These are phyloP conservation scores for Acanthurus lineatus DNA, from an alignment of 2,797 vertebrate genomes.

Conservation along the genomic window DNA sequence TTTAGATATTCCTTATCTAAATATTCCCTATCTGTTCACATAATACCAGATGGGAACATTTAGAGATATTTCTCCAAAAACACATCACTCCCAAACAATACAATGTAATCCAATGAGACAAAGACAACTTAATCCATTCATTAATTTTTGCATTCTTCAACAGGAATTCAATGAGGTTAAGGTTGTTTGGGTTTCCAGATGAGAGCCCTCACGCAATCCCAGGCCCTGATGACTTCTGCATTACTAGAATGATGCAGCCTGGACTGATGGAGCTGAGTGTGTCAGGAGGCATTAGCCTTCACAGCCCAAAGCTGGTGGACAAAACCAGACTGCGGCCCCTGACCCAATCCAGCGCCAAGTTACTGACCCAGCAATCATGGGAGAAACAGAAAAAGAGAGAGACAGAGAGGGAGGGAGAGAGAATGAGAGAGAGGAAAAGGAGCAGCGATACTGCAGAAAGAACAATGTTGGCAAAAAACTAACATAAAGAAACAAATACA, in stretches of 20 bases:
- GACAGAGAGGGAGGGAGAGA: slow-evolving; percentile 5
- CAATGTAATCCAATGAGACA: slow-evolving; percentile 55
- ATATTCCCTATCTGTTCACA: no score
- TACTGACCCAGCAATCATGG: slow-evolving; percentile 78
- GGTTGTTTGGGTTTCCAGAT: slow-evolving; percentile 81
- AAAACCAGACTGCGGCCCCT: slow-evolving; percentile 74
- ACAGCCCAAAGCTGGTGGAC: slow-evolving; percentile 74
- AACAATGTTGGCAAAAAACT: neutral
- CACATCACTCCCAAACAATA: slow-evolving; percentile 31
- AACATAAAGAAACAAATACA: slow-evolving; percentile 4
- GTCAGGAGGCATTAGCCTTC: slow-evolving; percentile 83
- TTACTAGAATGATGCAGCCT: slow-evolving; percentile 81
- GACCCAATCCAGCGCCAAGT: slow-evolving; percentile 70
- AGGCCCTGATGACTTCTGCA: slow-evolving; percentile 79
- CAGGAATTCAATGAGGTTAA: slow-evolving; percentile 72
- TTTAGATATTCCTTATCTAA: neutral
- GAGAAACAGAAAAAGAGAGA: slow-evolving; percentile 34
- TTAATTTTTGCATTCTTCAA: slow-evolving; percentile 75
- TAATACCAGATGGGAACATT: neutral
- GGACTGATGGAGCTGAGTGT: slow-evolving; percentile 80
- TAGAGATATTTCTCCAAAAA: slow-evolving; percentile 17
- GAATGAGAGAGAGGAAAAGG: neutral
- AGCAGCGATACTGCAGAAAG: neutral
- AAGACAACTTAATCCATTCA: slow-evolving; percentile 66
- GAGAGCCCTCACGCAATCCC: slow-evolving; percentile 80